Percentiles rank a stretch among this genome's conserved stretches.
Evolutionary conservation across 2,797 vertebrate genomes (phyloP).

Genomic region (Hypotaenidia okinawae): DNA sequence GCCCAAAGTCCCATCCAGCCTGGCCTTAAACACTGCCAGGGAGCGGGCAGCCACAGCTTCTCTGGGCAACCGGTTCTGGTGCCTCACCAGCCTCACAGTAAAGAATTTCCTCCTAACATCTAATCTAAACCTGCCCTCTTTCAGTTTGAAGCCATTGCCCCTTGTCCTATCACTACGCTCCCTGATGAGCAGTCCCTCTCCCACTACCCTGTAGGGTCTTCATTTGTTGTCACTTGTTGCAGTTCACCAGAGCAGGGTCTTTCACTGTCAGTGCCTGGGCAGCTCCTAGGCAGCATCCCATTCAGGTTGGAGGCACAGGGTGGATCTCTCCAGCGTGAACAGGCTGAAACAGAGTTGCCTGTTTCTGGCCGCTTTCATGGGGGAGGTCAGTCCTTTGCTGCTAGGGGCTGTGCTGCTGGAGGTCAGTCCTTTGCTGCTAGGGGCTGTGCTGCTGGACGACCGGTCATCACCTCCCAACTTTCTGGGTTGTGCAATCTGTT

Average conservation of each 20-base stretch:
- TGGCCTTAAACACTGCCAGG: no score
- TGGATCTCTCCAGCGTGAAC: accelerated
- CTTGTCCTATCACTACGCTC: no score
- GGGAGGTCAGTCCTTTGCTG: background rate
- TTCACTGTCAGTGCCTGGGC: background rate
- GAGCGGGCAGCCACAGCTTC: no score
- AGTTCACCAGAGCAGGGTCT: background rate
- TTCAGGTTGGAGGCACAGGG: background rate
- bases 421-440: background rate
- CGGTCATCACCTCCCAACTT: accelerated
- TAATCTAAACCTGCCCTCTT: no score
- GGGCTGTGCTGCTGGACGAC: background rate
- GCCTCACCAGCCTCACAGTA: no score
- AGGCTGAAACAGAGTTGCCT: background rate
- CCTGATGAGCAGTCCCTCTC: no score
- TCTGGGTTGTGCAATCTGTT: background rate
- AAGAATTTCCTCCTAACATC: no score
- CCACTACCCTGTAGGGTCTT: background rate
- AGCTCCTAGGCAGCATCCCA: background rate
- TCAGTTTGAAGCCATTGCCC: no score
- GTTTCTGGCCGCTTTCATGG: background rate
- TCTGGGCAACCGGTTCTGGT: no score
- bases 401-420: no score
- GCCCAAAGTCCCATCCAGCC: no score
- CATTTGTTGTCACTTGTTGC: background rate